Base-by-base conservation (phyloP, 2,113 vertebrate genomes). In the Mustela nigripes region DNA sequence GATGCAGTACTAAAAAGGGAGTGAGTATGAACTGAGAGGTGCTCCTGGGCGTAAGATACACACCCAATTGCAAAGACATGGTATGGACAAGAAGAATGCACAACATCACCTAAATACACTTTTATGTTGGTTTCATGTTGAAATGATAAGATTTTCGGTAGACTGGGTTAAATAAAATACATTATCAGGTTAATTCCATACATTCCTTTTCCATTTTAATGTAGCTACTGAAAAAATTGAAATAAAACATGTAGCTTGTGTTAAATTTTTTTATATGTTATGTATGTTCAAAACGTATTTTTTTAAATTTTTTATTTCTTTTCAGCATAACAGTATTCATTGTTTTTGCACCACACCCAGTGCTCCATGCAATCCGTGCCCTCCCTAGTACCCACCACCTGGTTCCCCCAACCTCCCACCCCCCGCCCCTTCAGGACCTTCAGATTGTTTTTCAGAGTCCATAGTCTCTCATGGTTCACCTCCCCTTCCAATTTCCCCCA, bases 31-130 rank as follows among this genome's bases (percentile, higher is more conserved):
- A n/a, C 9, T 0, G 2, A 78, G n/a, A 15, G 4, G 11, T 2
- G 3, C 16, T 21, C 1, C 1, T 15, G 19, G 1, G 31, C 0
- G 2, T 10, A 26, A 42, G 26, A 60, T 1, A 36, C 5, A 42
- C 1, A 26, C 15, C 18, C 10, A 3, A 19, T 12, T 39, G 63
- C 89, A 60, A 73, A 88, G 28, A 73, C 5, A 53, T 11, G 16
- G 11, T 7, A 9, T 73, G 31, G 21, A n/a, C 31, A n/a, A 19
- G 12, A 28, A 22, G 26, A 82, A 45, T 2, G 3, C 7, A 45
- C n/a, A 21, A 24, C 2, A 24, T 33, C 22, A 42, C 22, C 22
- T 58, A n/a, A 50, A n/a, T 11, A 67, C 19, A 4, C 33, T 89
- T 86, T 60, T n/a, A 73, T 39, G 22, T 60, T n/a, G 21, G 14